Base-by-base conservation (phyloP, 2,888 invertebrate species). In the Phorcus lineatus region DNA sequence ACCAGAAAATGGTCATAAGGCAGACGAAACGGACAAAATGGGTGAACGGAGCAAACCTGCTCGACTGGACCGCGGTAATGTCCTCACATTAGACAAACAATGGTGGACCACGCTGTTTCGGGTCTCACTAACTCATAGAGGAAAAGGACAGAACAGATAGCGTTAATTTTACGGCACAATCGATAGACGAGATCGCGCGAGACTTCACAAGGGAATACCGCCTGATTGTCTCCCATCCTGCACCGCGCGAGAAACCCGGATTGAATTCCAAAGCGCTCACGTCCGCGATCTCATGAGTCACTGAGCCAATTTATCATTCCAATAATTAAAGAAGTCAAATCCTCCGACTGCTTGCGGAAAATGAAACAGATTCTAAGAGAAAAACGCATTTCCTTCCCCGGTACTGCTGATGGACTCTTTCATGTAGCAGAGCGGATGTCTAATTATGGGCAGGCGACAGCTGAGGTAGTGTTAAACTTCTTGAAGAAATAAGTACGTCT, bases 261-360 rank as follows among this genome's bases (percentile, higher is more conserved):
- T 74, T 74, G 74, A 74, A 74, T 74, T 74, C 52, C 52, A 52
- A 24, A 22, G 74, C 62, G 77, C 36, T 77, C 62, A 74, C 78
- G 19, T n/a, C 70, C 22, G n/a, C 24, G 62, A 19, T 77, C 80
- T 66, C 70, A 31, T 74, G 74, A 28, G 81, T 74, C 78, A 74
- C 22, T 57, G 52, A 78, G 70, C 78, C 81, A 78, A 78, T 81
- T 74, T 78, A 78, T 81, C 81, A 81, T 75, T 52, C 77, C 74
- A 55, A 74, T 81, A 81, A 81, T 81, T 81, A 81, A 77, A 78
- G 78, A 70, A 62, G 78, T 70, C 62, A 77, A 77, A 77, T 77
- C 77, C 52, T 36, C 28, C 19, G 31, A 36, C 77, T 22, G 36
- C 36, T 36, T 36, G 47, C 77, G 57, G 77, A 77, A 77, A 77